Evolutionary conservation across 1,140 invertebrate genomes (phyloP), one percentile per base, ranked within the genome.

Genomic region (Cydia splendana): DNA sequence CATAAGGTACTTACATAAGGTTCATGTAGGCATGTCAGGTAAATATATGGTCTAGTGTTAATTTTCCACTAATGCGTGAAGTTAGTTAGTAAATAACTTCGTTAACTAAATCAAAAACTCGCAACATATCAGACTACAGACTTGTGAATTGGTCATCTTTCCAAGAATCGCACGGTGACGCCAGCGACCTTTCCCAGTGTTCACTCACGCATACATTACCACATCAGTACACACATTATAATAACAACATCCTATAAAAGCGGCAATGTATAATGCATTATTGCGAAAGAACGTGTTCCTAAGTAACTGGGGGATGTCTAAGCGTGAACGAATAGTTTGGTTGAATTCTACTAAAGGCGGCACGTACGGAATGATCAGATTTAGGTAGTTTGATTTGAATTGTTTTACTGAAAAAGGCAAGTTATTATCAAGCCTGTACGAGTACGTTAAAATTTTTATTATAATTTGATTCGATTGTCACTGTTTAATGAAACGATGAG

Each of bases 141-240:
- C 4, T 42, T 34, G 65, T 71, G n/a, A 18, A 18, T 71, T 20
- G 34, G 30, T 71, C 67, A 71, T 42, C n/a, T 38, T 71, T 71
- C 67, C 67, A 18, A 71, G 67, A 71, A 71, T 71, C 18, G 34
- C 67, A 45, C 67, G 10, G 67, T 71, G 34, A 71, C 67, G 30
- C 34, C 12, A 24, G 9, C 57, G 57, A 18, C 18, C 57, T 24
- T 71, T 30, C 30, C n/a, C 24, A 15, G 30, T 15, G 2, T 45
- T 18, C 67, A 71, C 10, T 18, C 38, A 18, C 67, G 34, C 30
- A 38, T 34, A 18, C 65, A 67, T 34, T 34, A 67, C 7, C 12
- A 34, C 28, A 38, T 71, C 67, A 71, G 67, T 18, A 38, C 4
- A 71, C 67, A 71, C n/a, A 12, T 53, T 18, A 53, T 71, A 28